Percentiles rank a stretch among this genome's conserved stretches.
These are phyloP conservation scores for Eremobia ochroleuca DNA, from an alignment of 2,888 invertebrate species.

Conservation along the genomic window DNA sequence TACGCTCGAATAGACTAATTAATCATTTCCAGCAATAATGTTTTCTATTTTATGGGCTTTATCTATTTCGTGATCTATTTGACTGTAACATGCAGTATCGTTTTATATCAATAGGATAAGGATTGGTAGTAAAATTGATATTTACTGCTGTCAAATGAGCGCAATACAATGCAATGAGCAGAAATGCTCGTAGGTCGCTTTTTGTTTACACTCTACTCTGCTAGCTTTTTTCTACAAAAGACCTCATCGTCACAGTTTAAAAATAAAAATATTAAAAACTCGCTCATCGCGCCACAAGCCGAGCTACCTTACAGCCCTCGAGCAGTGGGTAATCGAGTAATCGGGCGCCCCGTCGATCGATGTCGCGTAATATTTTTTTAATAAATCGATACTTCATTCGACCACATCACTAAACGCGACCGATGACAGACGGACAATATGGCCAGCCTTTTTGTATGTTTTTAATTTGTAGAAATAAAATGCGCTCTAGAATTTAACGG, in stretches of 20 bases:
- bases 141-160: background rate
- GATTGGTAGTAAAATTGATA: slow-evolving; percentile 12
- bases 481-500: slow-evolving; percentile 46
- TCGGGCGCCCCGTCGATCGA: slow-evolving; percentile 75
- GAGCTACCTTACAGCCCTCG: slow-evolving; percentile 67
- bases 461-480: slow-evolving; percentile 50
- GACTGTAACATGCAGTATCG: slow-evolving; percentile 41
- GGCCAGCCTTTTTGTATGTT: slow-evolving; percentile 34
- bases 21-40: slow-evolving; percentile 61
- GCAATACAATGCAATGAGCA: background rate
- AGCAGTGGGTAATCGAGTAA: slow-evolving; percentile 77
- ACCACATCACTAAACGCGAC: slow-evolving; percentile 69
- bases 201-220: background rate
- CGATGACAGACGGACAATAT: slow-evolving; percentile 69
- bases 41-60: slow-evolving; percentile 58
- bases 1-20: slow-evolving; percentile 56
- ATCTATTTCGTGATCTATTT: slow-evolving; percentile 53
- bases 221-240: slow-evolving; percentile 8
- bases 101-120: slow-evolving; percentile 22
- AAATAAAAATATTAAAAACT: slow-evolving; percentile 54
- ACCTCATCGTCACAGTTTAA: slow-evolving; percentile 3
- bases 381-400: slow-evolving; percentile 76
- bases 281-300: slow-evolving; percentile 57
- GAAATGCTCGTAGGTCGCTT: background rate
- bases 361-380: slow-evolving; percentile 75